A percentile compares a stretch with the other conserved stretches of the same genome.
Conservation (phyloP, 2,888 invertebrate species). For the Microplitis deprimator region DNA sequence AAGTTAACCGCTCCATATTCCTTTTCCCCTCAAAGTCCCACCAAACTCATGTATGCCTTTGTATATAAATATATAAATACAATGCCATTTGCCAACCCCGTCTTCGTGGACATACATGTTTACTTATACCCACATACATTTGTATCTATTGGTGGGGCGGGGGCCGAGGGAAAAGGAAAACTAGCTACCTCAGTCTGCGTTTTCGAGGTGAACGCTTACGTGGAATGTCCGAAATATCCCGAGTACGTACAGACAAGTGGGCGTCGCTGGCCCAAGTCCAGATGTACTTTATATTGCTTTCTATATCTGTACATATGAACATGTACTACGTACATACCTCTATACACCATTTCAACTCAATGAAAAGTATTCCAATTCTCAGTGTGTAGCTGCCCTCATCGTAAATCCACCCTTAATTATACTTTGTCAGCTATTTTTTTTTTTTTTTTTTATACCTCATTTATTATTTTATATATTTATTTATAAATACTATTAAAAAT, state of each 20-base stretch:
- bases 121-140: too few relatives aligned
- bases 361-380: slow-evolving; percentile 59
- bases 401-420: slow-evolving; percentile 36
- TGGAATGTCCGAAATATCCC: slow-evolving; percentile 63
- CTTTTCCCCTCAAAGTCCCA: background rate
- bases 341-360: slow-evolving; percentile 44
- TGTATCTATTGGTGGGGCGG: too few relatives aligned
- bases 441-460: background rate
- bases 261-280: slow-evolving; percentile 65
- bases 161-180: background rate
- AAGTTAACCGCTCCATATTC: slow-evolving; percentile 54
- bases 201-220: slow-evolving; percentile 58
- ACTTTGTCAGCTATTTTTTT: slow-evolving; percentile 41
- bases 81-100: background rate
- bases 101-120: background rate
- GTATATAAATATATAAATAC: background rate
- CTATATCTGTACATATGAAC: slow-evolving; percentile 43
- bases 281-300: slow-evolving; percentile 58
- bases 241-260: slow-evolving; percentile 65
- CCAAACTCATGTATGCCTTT: background rate
- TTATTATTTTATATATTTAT: background rate
- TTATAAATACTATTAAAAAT: background rate
- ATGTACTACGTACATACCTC: slow-evolving; percentile 46
- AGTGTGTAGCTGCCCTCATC: slow-evolving; percentile 17
- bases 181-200: slow-evolving; percentile 44